Percentiles rank a stretch among this genome's conserved stretches.
phyloP scores from a whole-genome alignment of 2,888 invertebrate genomes.

The Chaetoderma sp. region DNA sequence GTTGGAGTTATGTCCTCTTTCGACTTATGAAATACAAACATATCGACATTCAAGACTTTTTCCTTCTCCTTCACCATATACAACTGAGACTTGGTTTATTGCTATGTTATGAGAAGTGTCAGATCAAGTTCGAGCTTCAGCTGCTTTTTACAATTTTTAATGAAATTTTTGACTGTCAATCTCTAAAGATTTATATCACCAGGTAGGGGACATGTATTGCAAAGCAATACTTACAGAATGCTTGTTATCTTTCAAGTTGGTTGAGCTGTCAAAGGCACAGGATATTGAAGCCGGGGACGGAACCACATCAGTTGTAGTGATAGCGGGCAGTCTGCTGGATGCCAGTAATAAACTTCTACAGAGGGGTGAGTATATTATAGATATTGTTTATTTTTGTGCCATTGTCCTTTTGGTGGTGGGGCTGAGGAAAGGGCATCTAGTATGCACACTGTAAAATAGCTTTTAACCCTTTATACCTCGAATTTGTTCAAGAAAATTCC shows the following conservation, averaged over 20 bases:
- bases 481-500: too few species aligned
- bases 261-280: conserved; percentile 97
- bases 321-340: conserved; percentile 95
- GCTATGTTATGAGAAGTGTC: too few species aligned
- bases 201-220: not conserved
- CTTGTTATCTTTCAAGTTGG: conserved; percentile 77
- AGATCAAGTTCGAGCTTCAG: too few species aligned
- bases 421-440: too few species aligned
- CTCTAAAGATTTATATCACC: not conserved
- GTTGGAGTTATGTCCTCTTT: too few species aligned
- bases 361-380: conserved; percentile 76
- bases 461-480: too few species aligned
- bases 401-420: not conserved
- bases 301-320: conserved; percentile 97
- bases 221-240: not conserved
- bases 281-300: conserved; percentile 99
- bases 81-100: too few species aligned
- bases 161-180: not conserved
- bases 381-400: too few species aligned
- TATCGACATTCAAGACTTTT: too few species aligned
- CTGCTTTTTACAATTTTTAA: not conserved
- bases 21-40: too few species aligned
- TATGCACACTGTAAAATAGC: too few species aligned
- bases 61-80: too few species aligned
- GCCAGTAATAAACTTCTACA: conserved; percentile 91